Evolutionary conservation across 2,888 invertebrate species (phyloP).

Genomic region (Tetragnatha montana): DNA sequence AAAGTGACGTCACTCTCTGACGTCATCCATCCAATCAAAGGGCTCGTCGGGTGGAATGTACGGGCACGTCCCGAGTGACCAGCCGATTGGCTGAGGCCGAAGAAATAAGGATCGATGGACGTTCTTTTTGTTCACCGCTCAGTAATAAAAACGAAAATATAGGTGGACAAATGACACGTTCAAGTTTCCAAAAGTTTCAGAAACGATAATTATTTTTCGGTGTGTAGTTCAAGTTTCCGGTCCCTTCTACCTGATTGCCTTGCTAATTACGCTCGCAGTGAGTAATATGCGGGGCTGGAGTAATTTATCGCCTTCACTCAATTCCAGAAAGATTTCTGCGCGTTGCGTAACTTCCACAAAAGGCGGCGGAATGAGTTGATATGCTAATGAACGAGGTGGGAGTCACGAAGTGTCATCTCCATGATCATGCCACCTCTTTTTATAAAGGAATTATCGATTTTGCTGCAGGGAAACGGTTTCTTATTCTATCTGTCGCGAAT

Average conservation of each 20-base stretch:
- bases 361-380: constrained; percentile 10
- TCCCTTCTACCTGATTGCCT: constrained; percentile 45
- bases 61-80: constrained; percentile 29
- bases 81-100: constrained; percentile 42
- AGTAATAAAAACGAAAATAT: constrained; percentile 5
- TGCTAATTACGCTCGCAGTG: constrained; percentile 45
- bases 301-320: constrained; percentile 41
- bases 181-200: constrained; percentile 45
- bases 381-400: constrained; percentile 31
- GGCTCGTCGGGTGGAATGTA: constrained; percentile 36
- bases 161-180: constrained; percentile 38
- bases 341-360: not conserved
- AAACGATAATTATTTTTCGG: constrained; percentile 63
- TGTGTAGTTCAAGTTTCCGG: constrained; percentile 29
- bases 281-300: constrained; percentile 6
- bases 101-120: constrained; percentile 56
- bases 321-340: constrained; percentile 9
- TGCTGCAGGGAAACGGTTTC: not conserved
- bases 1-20: constrained; percentile 42
- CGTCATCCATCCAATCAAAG: constrained; percentile 57
- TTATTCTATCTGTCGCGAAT: too few species aligned
- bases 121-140: constrained; percentile 31
- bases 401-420: constrained; percentile 30
- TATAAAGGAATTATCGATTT: not conserved
- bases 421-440: not conserved